Conservation (phyloP, 2,113 vertebrate species). For the Cyprinodon brontotheroides region DNA sequence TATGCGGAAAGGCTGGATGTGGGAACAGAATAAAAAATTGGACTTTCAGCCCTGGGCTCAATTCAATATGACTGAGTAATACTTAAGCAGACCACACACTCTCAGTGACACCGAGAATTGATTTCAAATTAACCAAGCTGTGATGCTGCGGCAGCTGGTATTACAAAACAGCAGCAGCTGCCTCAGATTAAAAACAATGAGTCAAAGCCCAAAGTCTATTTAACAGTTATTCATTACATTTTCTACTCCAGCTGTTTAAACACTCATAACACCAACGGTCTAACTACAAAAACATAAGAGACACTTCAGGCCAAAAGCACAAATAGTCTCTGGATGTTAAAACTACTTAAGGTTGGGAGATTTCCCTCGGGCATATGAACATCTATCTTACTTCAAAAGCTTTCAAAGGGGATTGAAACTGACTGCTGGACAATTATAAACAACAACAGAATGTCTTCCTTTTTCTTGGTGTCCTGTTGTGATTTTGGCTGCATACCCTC, state of each 20-base stretch:
- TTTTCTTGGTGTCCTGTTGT: not conserved
- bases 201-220: not conserved
- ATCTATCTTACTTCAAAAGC: not conserved
- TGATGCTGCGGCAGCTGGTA: not conserved
- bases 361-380: not conserved
- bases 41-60: conserved; percentile 35
- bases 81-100: conserved; percentile 15
- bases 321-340: not conserved
- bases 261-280: not conserved
- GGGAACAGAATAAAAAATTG: conserved; percentile 34
- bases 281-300: conserved; percentile 1
- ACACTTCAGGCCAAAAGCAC: not conserved
- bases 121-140: conserved; percentile 9
- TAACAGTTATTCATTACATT: not conserved
- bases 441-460: not conserved
- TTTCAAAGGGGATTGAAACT: not conserved
- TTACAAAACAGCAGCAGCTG: conserved; percentile 26
- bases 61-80: conserved; percentile 14
- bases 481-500: not conserved
- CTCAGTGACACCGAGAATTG: conserved; percentile 9
- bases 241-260: conserved; percentile 22
- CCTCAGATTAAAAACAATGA: conserved; percentile 21
- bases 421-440: not conserved
- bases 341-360: not conserved
- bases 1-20: conserved; percentile 1